Base-by-base conservation (phyloP, 2,797 vertebrate species). In the Serranus cabrilla region DNA sequence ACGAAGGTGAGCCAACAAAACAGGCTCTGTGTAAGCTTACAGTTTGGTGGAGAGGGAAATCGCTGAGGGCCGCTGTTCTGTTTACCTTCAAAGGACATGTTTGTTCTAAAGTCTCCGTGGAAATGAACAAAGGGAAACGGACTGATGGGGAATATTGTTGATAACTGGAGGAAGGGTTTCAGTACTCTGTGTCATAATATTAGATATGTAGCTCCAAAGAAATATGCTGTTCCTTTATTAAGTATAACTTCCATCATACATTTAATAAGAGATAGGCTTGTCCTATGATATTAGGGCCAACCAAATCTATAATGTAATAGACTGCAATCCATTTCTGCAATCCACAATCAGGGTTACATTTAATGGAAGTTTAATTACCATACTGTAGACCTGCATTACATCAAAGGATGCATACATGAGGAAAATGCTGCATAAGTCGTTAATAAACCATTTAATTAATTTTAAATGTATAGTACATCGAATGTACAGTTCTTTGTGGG, bases 71-170 rank as follows among this genome's bases (percentile, higher is more conserved):
- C 23, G 20, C 49, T 49, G 23, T 45, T 57, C 14, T 49, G 25
- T 76, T 25, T 42, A 42, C 27, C 20, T 61, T 27, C 43, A 25
- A 23, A 67, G 12, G 52, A 56, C 2, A 17, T n/a, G 42, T 57
- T 67, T 68, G 27, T 42, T 71, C 51, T 42, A 62, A 62, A 57
- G 14, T 40, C 31, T 27, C 42, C 4, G 5, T 21, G 37, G 50
- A 27, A 62, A 46, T 55, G 20, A 78, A 68, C 42, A 21, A 14
- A 18, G 1, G 27, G 4, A 65, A 54, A 10, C 0, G 57, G 43
- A 61, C 51, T 65, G 18, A 74, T 45, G 21, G 45, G 49, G 37
- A 43, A 13, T 45, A 50, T 23, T 27, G 2, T 13, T 25, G 12
- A 12, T n/a, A 65, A 54, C 7, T 23, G 18, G 17, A 60, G 57